Base-by-base conservation (phyloP, 2,888 invertebrate genomes). In the Oligia latruncula region DNA sequence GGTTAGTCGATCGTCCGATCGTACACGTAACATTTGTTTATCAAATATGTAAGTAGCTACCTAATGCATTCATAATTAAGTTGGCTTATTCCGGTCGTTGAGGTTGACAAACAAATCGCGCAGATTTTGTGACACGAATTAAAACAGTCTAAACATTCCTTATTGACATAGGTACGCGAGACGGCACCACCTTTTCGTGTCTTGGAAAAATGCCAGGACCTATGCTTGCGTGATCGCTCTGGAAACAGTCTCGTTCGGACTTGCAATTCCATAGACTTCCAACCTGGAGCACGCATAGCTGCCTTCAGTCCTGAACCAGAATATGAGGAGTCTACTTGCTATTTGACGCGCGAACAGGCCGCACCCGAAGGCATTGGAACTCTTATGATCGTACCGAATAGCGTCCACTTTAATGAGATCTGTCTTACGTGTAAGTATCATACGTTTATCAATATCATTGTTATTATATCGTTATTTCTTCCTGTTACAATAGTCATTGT, bases 211-310 rank as follows among this genome's bases (percentile, higher is more conserved):
- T 99, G 99, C 94, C 98, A 98, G 94, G 98, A 98, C 91, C 95
- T 99, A 17, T 99, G 99, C 91, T 95, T 98, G 80, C 97, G 98
- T 35, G 99, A 99, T 93, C 97, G 98, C 84, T 98, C 93, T 97
- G 98, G 98, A 17, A 98, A 98, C 93, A 98, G 98, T 93, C 97
- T 99, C 71, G 98, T 98, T 40, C 97, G 98, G 86, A 98, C 98
- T 2, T 99, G 99, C 94, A 98, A 98, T 83, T 99, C 99, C 68
- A 99, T 99, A 89, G 99, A 99, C 95, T 99, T 99, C 93, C 98
- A 98, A 94, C 99, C 99, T 0, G 99, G 99, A 78, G 98, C 98
- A 87, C 97, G 98, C 64, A 98, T 98, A 86, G 98, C 98, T 58
- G 98, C 98, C 0, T 98, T 98, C 90, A 98, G 98, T 87, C 98